Evolutionary conservation across 2,888 invertebrate species (phyloP), one percentile per base, ranked within the genome.

Genomic region (Mythimna pallens): DNA sequence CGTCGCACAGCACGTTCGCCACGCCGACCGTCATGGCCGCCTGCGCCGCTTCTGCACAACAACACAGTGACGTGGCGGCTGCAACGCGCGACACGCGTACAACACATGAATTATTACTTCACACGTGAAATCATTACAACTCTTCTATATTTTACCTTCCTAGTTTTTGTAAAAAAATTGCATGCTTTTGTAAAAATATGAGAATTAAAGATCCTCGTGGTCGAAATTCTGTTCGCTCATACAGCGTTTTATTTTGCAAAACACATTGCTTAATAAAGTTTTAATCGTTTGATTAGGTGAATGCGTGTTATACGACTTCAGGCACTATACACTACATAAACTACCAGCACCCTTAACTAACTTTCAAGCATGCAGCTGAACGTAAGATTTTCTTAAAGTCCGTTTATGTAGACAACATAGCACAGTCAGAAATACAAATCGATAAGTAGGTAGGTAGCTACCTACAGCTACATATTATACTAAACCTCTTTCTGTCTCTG

Each of bases 1-100:
- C 97, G 90, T 97, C 96, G 95, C 97, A 97, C 86, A 97, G 97
- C 91, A 97, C 95, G 91, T 97, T 95, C 86, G 97, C 96, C 91
- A 96, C 97, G 96, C 97, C 97, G 94, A 97, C 97, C 94, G 97
- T 96, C 97, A 97, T 97, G 96, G 97, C 97, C 96, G 97, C 97
- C 93, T 97, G 97, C 91, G 97, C 94, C 94, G 97, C 97, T 96
- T 97, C 96, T 95, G 96, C 89, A 93, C 93, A 93, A 95, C 93
- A 92, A 92, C 92, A 93, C 90, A 92, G 91, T 93, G 92, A 93
- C 91, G 91, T 92, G 84, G 89, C 87, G 89, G 83, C 87, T 91
- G 92, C 88, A 90, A 89, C 87, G 85, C 84, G 89, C 87, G 86
- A 89, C 89, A 90, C 84, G 81, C 83, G 87, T 85, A 84, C 85